Evolutionary conservation across 2,888 invertebrate genomes (phyloP), one percentile per base, ranked within the genome.

Genomic region (Phytoseiulus persimilis): DNA sequence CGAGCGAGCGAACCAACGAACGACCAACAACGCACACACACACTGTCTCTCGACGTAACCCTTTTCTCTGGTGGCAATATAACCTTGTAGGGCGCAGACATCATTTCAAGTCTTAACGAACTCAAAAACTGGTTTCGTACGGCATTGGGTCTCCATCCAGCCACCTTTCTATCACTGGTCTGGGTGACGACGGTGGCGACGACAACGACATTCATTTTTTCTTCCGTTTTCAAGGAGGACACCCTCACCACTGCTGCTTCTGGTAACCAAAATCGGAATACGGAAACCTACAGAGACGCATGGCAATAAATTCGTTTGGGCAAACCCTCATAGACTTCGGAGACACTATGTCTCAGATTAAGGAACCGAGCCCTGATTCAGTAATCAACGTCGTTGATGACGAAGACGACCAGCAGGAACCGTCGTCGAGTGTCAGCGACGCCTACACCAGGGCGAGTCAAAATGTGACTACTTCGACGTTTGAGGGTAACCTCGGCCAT

Each of bases 331-430:
- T 65, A 65, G 65, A 65, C 18, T 65, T 65, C 18, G 65, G 65
- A 65, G 65, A 65, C 65, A 65, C 23, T 28, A 65, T 65, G 65
- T 65, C 65, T 65, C 65, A 65, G 28, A 65, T 65, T 1, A 65
- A 65, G 65, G 65, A 65, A 28, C 65, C 65, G 65, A 65, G 87
- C 18, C 87, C 87, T 23, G 87, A 87, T 33, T 87, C 87, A 28
- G 45, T 45, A 0, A 87, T 87, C 87, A 87, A 87, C 31, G 87
- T 87, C 31, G 87, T 87, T 23, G 87, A 87, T 39, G 87, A 87
- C 31, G 83, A 83, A 32, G 83, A 83, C 28, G 87, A 87, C 87
- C 39, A 87, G 9, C 32, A 45, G 0, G 65, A 65, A 18, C 87
- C 32, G 39, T 39, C 32, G 39, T 87, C 87, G 28, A 39, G 39